Base-by-base conservation (phyloP, 2,888 invertebrate genomes). In the Amitus sp. region DNA sequence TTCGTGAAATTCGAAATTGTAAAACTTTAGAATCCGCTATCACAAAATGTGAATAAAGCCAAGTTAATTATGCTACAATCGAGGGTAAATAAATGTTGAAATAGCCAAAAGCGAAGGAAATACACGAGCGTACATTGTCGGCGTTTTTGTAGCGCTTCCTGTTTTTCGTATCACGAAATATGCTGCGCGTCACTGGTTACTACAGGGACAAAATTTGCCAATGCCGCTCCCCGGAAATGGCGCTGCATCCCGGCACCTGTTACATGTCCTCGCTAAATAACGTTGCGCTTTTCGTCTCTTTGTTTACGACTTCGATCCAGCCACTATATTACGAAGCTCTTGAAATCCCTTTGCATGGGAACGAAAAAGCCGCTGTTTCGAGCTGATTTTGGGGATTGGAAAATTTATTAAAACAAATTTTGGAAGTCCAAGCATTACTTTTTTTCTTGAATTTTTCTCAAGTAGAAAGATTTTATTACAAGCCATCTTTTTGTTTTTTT, bases 181-280 rank as follows among this genome's bases (percentile, higher is more conserved):
- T 52, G 28, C 12, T 39, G 47, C 27, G 53, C 60, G 62, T 59
- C 67, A 71, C 67, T 65, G 70, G 65, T 52, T 64, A 67, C 65
- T 15, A 39, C 28, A 60, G 58, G 53, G 69, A 69, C 67, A 69
- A 70, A 73, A 72, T 70, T 67, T 58, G 66, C 61, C n/a, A n/a
- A n/a, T n/a, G n/a, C n/a, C n/a, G n/a, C n/a, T 46, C 52, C 37
- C 60, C 62, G 56, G 55, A 57, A 55, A 62, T 52, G 30, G 47
- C 56, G 60, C 5, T 9, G 9, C 28, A 56, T 58, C 56, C 59
- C 57, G 66, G 63, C 73, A 73, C 73, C 72, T 73, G 73, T 73
- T 73, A 73, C 73, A 62, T 68, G 54, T 43, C 42, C 51, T 47
- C 34, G 54, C 63, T 34, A 56, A 61, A 54, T 63, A 50, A 60